Conservation (phyloP, 2,888 invertebrate species). For the Hypolimnas misippus region DNA sequence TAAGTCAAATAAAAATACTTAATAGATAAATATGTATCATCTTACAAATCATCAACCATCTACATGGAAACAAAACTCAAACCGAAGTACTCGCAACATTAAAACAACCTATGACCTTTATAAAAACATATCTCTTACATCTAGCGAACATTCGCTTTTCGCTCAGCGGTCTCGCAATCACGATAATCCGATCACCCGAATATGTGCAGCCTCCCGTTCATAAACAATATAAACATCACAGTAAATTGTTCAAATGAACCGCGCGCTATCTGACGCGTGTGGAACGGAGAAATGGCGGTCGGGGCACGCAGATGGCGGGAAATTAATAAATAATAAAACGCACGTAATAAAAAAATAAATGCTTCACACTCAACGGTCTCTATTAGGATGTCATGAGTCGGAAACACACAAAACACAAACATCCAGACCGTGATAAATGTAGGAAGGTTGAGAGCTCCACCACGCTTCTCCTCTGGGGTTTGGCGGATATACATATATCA, state of each 20-base stretch:
- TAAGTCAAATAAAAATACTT: too few species aligned
- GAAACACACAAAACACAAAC: too few species aligned
- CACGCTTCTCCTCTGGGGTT: too few species aligned
- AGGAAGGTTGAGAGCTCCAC: too few species aligned
- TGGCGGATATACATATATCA: too few species aligned
- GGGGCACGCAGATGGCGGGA: constrained; percentile 28
- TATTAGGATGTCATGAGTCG: too few species aligned
- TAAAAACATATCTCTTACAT: constrained; percentile 2
- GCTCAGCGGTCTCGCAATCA: constrained; percentile 28
- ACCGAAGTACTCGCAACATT: constrained; percentile 1
- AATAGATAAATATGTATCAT: too few species aligned
- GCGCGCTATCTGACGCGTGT: constrained; percentile 30
- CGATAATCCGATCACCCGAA: constrained; percentile 29
- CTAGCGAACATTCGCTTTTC: constrained; percentile 8
- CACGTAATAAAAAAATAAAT: too few species aligned
- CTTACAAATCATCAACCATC: background rate
- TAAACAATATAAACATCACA: constrained; percentile 45
- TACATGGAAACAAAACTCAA: background rate
- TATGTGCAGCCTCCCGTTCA: constrained; percentile 24
- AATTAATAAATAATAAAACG: background rate
- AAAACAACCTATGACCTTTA: constrained; percentile 5
- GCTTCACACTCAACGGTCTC: too few species aligned
- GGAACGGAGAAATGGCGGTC: constrained; percentile 20
- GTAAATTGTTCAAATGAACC: constrained; percentile 47
- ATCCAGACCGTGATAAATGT: too few species aligned